These are phyloP conservation scores for Schlechtendalia chinensis DNA, from an alignment of 1,140 invertebrate genomes.

Conservation along the genomic window DNA sequence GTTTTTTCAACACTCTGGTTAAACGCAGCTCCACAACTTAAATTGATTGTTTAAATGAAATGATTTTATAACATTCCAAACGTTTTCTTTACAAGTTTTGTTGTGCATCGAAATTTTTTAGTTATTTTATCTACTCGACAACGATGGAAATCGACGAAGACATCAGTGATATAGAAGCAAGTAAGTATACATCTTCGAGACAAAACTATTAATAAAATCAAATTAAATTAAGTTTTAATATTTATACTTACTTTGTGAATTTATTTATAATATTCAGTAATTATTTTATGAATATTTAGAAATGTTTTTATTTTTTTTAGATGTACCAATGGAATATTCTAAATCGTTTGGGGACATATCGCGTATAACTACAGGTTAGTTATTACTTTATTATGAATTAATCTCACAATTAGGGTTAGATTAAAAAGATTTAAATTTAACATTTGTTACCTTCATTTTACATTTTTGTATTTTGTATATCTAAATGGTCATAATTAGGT, in stretches of 20 bases:
- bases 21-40: no score
- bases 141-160: constrained; percentile 30
- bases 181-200: constrained; percentile 7
- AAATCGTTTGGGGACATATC: constrained; percentile 35
- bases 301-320: not conserved
- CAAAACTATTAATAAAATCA: no score
- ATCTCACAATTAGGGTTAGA: not conserved
- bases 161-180: not conserved
- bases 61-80: no score
- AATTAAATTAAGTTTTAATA: not conserved
- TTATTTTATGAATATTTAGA: no score
- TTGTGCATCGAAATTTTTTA: no score
- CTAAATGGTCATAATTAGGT: no score
- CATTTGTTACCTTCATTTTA: no score
- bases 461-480: no score
- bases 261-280: not conserved
- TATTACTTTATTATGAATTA: not conserved
- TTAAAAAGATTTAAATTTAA: not conserved
- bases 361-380: constrained; percentile 25
- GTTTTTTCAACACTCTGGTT: no score
- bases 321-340: not conserved
- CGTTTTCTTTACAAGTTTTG: no score
- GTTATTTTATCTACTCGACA: no score
- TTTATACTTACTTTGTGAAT: not conserved
- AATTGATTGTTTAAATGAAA: no score